phyloP scores from a whole-genome alignment of 2,113 vertebrate species.

The Laterallus jamaicensis region DNA sequence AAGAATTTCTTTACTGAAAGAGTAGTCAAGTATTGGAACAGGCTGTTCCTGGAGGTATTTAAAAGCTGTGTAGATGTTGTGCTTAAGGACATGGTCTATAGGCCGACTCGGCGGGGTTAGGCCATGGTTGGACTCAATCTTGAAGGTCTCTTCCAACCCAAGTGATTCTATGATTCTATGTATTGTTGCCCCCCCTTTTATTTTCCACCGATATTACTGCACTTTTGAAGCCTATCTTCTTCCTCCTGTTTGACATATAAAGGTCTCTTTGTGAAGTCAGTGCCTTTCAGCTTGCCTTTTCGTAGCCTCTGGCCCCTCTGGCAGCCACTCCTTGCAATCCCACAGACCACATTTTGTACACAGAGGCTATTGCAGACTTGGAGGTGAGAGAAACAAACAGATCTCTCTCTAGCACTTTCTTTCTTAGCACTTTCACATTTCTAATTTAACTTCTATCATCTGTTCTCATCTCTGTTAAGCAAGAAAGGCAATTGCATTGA shows the following conservation, averaged over 20 bases:
- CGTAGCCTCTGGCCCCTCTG: fast-evolving
- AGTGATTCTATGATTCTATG: not conserved
- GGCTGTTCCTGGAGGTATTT: too few species aligned
- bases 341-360: not conserved
- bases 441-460: slow-evolving; percentile 36
- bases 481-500: slow-evolving; percentile 12
- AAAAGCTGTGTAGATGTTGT: too few species aligned
- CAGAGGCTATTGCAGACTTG: not conserved
- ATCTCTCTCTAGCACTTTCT: not conserved
- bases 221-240: not conserved
- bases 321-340: not conserved
- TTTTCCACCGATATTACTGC: not conserved
- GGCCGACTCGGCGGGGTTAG: too few species aligned
- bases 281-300: not conserved
- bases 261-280: not conserved
- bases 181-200: not conserved
- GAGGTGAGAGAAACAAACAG: not conserved
- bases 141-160: too few species aligned
- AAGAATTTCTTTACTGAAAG: too few species aligned
- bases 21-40: too few species aligned
- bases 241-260: not conserved
- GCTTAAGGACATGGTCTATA: too few species aligned
- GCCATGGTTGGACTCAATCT: too few species aligned
- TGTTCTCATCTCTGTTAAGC: slow-evolving; percentile 14
- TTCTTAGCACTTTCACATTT: not conserved